Percentiles rank a stretch among this genome's conserved stretches.
Conservation (phyloP, 2,113 vertebrate species). For the Corythaeola cristata region DNA sequence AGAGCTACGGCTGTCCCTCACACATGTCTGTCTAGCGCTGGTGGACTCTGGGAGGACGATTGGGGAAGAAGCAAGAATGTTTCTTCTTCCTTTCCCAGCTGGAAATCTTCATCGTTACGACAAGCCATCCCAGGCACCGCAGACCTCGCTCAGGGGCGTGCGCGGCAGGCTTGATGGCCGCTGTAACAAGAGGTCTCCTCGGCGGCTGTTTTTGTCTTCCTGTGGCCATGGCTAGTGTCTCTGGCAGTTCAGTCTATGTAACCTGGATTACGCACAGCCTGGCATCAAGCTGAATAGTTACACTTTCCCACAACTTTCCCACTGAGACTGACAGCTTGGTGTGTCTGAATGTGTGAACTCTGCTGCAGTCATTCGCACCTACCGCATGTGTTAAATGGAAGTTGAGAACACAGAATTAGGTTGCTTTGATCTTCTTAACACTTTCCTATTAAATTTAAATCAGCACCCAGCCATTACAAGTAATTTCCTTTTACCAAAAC, state of each 20-base stretch:
- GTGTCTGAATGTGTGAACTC: not conserved
- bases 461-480: not conserved
- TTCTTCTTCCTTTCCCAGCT: not conserved
- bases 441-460: constrained; percentile 11
- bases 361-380: not conserved
- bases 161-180: not conserved
- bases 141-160: not conserved
- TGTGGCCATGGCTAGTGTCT: not conserved
- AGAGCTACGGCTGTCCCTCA: not conserved
- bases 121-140: no score
- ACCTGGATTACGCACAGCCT: not conserved
- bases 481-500: not conserved
- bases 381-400: not conserved
- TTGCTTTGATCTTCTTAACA: not conserved
- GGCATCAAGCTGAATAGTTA: not conserved
- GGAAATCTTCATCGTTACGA: not conserved
- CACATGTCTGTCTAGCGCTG: rapidly evolving
- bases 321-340: not conserved
- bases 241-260: not conserved
- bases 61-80: not conserved
- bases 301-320: not conserved
- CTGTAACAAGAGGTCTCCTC: not conserved
- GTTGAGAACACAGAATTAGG: not conserved
- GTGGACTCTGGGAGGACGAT: not conserved
- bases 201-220: not conserved